Percentiles rank a stretch among this genome's conserved stretches.
These are phyloP conservation scores for Otolemur crassicaudatus DNA, from an alignment of 2,797 vertebrate genomes.

Conservation along the genomic window DNA sequence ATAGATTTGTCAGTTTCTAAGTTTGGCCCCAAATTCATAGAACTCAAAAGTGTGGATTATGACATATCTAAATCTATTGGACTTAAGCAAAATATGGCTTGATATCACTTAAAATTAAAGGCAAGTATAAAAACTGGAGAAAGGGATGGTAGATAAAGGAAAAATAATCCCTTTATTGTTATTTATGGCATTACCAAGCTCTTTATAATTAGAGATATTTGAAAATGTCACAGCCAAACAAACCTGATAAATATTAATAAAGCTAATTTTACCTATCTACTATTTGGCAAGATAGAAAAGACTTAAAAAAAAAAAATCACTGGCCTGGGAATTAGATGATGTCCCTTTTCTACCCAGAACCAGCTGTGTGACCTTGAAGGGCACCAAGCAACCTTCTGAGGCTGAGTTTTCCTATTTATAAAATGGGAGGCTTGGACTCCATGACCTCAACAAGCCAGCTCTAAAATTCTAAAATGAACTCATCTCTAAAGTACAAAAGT, in stretches of 20 bases:
- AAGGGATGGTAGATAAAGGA: neutral
- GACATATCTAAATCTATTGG: neutral
- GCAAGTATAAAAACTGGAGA: slow-evolving; percentile 12
- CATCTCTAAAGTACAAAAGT: neutral
- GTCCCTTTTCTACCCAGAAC: neutral
- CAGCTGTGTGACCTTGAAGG: neutral
- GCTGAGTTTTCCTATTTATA: neutral
- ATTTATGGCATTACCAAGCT: neutral
- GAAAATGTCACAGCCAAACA: neutral
- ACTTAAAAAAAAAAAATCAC: neutral
- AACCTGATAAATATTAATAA: neutral
- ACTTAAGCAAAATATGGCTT: neutral
- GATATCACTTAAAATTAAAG: neutral
- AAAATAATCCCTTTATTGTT: slow-evolving; percentile 18
- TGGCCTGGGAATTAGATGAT: neutral
- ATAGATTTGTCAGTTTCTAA: slow-evolving; percentile 16
- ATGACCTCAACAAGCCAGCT: neutral
- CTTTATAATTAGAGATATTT: slow-evolving; percentile 22
- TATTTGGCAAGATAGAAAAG: neutral
- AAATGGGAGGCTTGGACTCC: neutral
- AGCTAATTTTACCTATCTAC: neutral
- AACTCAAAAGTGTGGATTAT: neutral
- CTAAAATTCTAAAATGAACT: slow-evolving; percentile 38
- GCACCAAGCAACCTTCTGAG: neutral
- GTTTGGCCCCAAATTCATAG: neutral